Base-by-base conservation (phyloP, 2,888 invertebrate species). In the Calephelis perditalis region DNA sequence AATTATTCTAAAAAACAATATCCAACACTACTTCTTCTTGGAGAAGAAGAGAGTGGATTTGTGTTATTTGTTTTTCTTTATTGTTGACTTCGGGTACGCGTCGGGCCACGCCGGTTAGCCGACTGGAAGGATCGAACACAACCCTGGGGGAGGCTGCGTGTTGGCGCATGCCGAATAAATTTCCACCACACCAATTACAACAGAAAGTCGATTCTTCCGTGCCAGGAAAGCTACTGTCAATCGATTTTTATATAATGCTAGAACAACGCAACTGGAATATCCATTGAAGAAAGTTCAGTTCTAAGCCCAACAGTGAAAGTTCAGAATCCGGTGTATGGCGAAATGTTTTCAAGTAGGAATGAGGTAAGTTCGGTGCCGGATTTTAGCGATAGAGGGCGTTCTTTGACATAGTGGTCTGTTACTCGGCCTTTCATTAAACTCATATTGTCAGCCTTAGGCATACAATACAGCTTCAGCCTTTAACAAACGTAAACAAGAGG, bases 141-240 rank as follows among this genome's bases (percentile, higher is more conserved):
- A 81, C 84, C 85, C 84, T 77, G 76, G 88, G 89, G 89, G 87
- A 90, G 88, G 86, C 87, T 89, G 89, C 84, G 86, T 87, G 79
- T 79, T 78, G 77, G 82, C 81, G 82, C 80, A 75, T 67, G 65
- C 46, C 68, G 35, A 63, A 62, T 72, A 43, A 81, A 69, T 70
- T 63, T 70, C 67, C 62, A 75, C 78, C 72, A 70, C 69, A 68
- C 59, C 49, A 26, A 55, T 44, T 57, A 54, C 46, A 15, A 68
- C 69, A 81, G 84, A 67, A 73, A 81, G 63, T 61, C 62, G 52
- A 59, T 62, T 75, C 79, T 82, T 63, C 62, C 63, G 59, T 61
- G 68, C 11, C 36, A 9, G 35, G 44, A 47, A 8, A 8, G 4
- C 43, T 58, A 44, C 49, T 26, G 49, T 74, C 72, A 76, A 79